Evolutionary conservation across 2,797 vertebrate genomes (phyloP).

Genomic region (Rhincodon typus): DNA sequence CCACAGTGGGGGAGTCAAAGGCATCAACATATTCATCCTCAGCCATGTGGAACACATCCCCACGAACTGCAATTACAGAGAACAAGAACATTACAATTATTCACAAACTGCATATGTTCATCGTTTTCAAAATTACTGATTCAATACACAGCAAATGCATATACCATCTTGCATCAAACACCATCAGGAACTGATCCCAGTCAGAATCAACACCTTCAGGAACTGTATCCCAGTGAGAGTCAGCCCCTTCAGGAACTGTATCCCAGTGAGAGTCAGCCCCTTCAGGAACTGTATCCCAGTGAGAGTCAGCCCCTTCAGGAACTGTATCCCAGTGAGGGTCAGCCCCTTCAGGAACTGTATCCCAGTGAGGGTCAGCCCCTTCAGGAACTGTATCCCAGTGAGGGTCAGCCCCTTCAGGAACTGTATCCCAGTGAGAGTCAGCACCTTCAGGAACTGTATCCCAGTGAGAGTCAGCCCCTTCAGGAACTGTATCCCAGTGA

Average conservation of each 20-base stretch:
- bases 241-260: neutral
- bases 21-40: slow-evolving; percentile 66
- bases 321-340: neutral
- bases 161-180: too few species aligned
- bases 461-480: neutral
- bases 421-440: neutral
- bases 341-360: neutral
- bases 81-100: neutral
- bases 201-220: neutral
- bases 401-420: neutral
- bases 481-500: neutral
- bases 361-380: too few species aligned
- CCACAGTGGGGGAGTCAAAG: rapidly evolving
- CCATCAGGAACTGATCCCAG: neutral
- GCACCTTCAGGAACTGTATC: neutral
- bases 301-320: neutral
- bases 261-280: neutral
- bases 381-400: neutral
- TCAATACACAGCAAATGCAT: neutral
- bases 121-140: neutral
- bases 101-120: neutral
- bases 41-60: slow-evolving; percentile 75
- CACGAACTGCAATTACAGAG: slow-evolving; percentile 62
- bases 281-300: neutral
- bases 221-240: neutral